Conservation (phyloP, 2,888 invertebrate species). For the Epinotia nisella region DNA sequence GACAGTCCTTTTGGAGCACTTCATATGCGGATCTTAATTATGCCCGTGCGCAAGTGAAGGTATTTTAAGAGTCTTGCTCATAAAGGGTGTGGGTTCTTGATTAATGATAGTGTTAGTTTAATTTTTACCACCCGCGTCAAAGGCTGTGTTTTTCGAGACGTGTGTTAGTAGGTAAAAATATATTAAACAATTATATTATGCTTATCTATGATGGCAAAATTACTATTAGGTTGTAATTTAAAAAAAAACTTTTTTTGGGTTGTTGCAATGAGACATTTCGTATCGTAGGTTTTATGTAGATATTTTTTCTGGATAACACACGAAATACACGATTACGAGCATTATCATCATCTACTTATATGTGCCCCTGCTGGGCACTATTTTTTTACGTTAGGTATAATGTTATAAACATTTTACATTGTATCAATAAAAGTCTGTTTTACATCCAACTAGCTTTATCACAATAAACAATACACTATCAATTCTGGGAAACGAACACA, state of each 20-base stretch:
- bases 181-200: too few species aligned
- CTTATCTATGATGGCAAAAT: too few species aligned
- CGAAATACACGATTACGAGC: too few species aligned
- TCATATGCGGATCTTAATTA: conserved; percentile 22
- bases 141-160: neutral
- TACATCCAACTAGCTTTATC: conserved; percentile 5
- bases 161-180: neutral
- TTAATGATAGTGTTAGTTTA: conserved; percentile 4
- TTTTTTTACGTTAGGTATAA: too few species aligned
- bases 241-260: too few species aligned
- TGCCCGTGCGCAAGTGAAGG: conserved; percentile 5
- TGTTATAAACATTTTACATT: conserved; percentile 3
- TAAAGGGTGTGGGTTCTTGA: conserved; percentile 25
- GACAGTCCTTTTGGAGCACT: conserved; percentile 30
- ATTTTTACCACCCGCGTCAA: neutral
- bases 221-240: too few species aligned
- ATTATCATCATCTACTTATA: too few species aligned
- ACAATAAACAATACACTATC: conserved; percentile 30
- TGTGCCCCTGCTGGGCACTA: too few species aligned
- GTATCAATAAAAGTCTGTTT: conserved; percentile 11
- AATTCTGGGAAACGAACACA: conserved; percentile 39
- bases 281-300: too few species aligned
- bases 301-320: too few species aligned
- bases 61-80: conserved; percentile 36
- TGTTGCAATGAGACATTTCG: too few species aligned